A percentile compares a stretch with the other conserved stretches of the same genome.
Conservation (phyloP, 1,140 invertebrate species). For the Chrysomallon squamiferum region DNA sequence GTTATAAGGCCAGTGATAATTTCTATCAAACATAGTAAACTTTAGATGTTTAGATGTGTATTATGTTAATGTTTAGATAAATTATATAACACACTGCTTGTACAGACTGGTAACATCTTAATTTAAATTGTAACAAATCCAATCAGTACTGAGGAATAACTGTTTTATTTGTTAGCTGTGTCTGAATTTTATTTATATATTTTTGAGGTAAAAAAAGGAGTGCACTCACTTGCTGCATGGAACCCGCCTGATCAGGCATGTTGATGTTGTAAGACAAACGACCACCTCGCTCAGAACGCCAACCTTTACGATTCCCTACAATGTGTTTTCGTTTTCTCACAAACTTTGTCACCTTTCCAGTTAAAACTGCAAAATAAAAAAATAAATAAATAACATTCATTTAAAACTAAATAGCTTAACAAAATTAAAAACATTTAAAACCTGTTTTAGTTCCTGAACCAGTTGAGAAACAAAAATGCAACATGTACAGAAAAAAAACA, state of each 20-base stretch:
- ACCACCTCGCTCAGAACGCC: conserved; percentile 45
- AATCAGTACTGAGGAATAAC: too few relatives aligned
- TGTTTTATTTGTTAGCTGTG: too few relatives aligned
- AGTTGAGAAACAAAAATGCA: too few relatives aligned
- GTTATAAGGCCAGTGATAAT: neutral
- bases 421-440: neutral
- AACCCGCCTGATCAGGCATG: conserved; percentile 7
- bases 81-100: too few relatives aligned
- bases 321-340: conserved; percentile 34
- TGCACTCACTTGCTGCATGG: neutral
- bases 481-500: too few relatives aligned
- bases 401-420: neutral
- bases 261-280: conserved; percentile 42
- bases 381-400: too few relatives aligned
- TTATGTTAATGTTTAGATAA: too few relatives aligned
- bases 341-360: conserved; percentile 2
- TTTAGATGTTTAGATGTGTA: neutral
- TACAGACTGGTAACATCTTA: too few relatives aligned
- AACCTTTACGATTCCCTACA: conserved; percentile 44
- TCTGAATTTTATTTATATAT: too few relatives aligned
- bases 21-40: neutral
- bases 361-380: neutral
- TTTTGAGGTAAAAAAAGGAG: too few relatives aligned
- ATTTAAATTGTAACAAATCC: too few relatives aligned
- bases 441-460: neutral